phyloP scores from a whole-genome alignment of 2,113 vertebrate genomes.

The Hypocryptadius cinnamomeus region DNA sequence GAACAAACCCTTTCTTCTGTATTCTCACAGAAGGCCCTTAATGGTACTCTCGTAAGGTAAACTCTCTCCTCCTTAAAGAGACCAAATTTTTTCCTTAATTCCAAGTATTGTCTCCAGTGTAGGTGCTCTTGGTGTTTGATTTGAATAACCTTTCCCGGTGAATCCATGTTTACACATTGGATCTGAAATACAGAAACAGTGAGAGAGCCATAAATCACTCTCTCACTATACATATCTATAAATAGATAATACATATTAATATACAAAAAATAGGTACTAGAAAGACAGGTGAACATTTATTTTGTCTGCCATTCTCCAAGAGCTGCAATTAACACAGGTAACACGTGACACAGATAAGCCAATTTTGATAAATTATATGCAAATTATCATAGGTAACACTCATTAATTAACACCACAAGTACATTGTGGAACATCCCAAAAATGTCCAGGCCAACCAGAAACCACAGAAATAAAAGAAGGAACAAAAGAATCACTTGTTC shows the following conservation, averaged over 20 bases:
- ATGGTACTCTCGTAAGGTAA: slow-evolving; percentile 61
- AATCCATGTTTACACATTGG: slow-evolving; percentile 54
- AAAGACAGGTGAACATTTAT: background rate
- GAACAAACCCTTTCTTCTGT: slow-evolving; percentile 6
- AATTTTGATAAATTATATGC: background rate
- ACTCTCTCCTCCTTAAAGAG: slow-evolving; percentile 70
- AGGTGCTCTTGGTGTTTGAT: slow-evolving; percentile 16
- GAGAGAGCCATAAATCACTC: background rate
- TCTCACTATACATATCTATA: background rate
- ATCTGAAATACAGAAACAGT: slow-evolving; percentile 65
- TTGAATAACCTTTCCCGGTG: background rate
- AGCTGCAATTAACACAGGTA: background rate
- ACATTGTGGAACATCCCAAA: background rate
- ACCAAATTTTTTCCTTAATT: slow-evolving; percentile 68
- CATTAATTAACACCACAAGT: background rate
- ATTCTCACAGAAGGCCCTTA: background rate
- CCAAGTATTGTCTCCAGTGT: slow-evolving; percentile 43
- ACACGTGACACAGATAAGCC: background rate
- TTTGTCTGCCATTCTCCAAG: background rate
- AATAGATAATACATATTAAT: background rate
- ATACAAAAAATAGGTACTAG: background rate
- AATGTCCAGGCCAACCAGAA: background rate
- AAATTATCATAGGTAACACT: background rate
- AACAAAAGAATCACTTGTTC: background rate
- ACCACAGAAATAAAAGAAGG: background rate